Percentiles rank a stretch among this genome's conserved stretches.
Conservation (phyloP, 2,888 invertebrate species). For the Cerastis rubricosa region DNA sequence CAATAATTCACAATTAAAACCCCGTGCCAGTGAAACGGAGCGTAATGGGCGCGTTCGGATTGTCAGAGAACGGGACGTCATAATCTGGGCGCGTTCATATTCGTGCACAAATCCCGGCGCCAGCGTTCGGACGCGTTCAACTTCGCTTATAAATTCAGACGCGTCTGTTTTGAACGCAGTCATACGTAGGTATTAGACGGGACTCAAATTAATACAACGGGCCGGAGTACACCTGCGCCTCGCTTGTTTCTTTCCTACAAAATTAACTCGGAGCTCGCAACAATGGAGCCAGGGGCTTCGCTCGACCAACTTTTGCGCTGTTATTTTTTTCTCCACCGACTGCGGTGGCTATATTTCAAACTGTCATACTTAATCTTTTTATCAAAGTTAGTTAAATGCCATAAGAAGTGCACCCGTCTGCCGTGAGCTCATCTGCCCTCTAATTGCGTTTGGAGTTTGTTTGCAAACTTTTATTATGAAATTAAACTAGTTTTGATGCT, state of each 20-base stretch:
- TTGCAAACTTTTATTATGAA: slow-evolving; percentile 77
- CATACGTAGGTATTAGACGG: slow-evolving; percentile 88
- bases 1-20: slow-evolving; percentile 87
- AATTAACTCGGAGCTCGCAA: slow-evolving; percentile 88
- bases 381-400: slow-evolving; percentile 90
- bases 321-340: slow-evolving; percentile 84
- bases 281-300: slow-evolving; percentile 81
- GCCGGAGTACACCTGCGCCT: slow-evolving; percentile 85
- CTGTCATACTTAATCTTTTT: slow-evolving; percentile 91
- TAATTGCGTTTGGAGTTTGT: slow-evolving; percentile 86
- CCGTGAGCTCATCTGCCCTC: slow-evolving; percentile 84
- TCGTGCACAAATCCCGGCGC: slow-evolving; percentile 75
- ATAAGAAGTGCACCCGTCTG: slow-evolving; percentile 89
- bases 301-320: slow-evolving; percentile 86
- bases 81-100: slow-evolving; percentile 83
- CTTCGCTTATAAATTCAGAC: slow-evolving; percentile 86
- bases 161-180: slow-evolving; percentile 82
- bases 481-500: slow-evolving; percentile 77
- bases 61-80: slow-evolving; percentile 79
- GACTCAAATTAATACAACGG: slow-evolving; percentile 88
- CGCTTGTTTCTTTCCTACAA: slow-evolving; percentile 88
- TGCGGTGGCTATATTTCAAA: slow-evolving; percentile 90
- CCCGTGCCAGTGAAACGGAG: slow-evolving; percentile 71
- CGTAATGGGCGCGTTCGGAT: slow-evolving; percentile 76
- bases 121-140: slow-evolving; percentile 78